These are phyloP conservation scores for Hiodon tergisus DNA, from an alignment of 2,113 vertebrate genomes.

Conservation along the genomic window DNA sequence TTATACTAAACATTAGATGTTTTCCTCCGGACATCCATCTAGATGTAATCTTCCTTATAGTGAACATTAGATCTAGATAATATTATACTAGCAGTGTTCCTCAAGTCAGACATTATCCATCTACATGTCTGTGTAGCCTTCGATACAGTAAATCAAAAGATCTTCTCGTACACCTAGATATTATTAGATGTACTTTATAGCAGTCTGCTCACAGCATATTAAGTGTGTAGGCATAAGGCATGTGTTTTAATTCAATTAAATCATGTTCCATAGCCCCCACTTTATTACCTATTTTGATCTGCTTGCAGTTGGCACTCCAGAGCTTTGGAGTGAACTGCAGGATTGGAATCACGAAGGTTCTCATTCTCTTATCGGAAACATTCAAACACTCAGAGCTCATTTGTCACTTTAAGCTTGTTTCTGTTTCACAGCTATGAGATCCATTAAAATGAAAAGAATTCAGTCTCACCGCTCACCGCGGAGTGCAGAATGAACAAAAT, in stretches of 20 bases:
- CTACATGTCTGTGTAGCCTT: no score
- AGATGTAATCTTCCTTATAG: no score
- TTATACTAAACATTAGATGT: no score
- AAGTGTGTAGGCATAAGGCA: neutral
- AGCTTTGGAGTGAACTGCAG: neutral
- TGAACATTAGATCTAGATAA: no score
- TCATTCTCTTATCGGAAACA: constrained; percentile 13
- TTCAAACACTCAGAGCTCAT: constrained; percentile 39
- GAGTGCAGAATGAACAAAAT: constrained; percentile 16
- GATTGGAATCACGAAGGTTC: constrained; percentile 26
- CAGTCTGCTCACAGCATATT: no score
- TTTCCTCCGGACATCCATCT: no score
- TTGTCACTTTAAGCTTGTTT: constrained; percentile 37
- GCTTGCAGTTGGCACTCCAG: neutral
- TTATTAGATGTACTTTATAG: no score
- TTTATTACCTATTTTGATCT: neutral
- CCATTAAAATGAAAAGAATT: constrained; percentile 25
- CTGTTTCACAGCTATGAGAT: constrained; percentile 32
- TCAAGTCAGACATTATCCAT: no score
- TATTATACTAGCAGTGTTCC: no score
- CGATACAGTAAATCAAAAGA: no score
- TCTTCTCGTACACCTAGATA: no score
- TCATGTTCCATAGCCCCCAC: neutral
- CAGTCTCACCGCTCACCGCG: no score
- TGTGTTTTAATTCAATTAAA: neutral